phyloP scores from a whole-genome alignment of 2,113 vertebrate species.

The Cebus imitator region DNA sequence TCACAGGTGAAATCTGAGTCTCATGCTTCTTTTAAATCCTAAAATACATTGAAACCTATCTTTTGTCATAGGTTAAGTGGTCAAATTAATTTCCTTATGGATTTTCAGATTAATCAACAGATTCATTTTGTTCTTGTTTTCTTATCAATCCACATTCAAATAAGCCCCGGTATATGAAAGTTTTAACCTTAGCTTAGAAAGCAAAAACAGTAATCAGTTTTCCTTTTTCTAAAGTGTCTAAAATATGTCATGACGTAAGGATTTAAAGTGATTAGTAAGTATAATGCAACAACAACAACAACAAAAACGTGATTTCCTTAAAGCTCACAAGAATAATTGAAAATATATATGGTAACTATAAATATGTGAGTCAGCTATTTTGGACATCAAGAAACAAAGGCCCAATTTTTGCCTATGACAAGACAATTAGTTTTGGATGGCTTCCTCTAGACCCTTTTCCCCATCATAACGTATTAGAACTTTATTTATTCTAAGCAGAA shows the following conservation, averaged over 20 bases:
- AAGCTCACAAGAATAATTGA: neutral
- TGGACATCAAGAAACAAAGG: neutral
- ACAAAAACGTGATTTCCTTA: neutral
- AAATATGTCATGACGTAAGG: neutral
- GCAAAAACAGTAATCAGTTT: neutral
- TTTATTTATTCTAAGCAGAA: constrained; percentile 10
- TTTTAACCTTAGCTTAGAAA: neutral
- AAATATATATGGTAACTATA: neutral
- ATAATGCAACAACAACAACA: neutral
- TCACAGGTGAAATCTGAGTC: neutral
- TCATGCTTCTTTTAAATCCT: neutral
- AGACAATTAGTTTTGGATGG: neutral
- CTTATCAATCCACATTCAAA: neutral
- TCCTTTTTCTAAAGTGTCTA: neutral
- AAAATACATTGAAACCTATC: neutral
- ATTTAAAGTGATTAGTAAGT: neutral
- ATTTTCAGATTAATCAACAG: neutral
- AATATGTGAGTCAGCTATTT: neutral
- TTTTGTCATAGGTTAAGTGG: neutral
- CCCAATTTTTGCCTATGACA: neutral
- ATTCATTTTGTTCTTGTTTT: neutral
- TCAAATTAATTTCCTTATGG: neutral
- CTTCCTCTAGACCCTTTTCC: neutral
- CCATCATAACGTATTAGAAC: neutral
- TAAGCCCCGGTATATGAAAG: neutral